Conservation (phyloP, 2,113 vertebrate genomes). For the Epinephelus lanceolatus region DNA sequence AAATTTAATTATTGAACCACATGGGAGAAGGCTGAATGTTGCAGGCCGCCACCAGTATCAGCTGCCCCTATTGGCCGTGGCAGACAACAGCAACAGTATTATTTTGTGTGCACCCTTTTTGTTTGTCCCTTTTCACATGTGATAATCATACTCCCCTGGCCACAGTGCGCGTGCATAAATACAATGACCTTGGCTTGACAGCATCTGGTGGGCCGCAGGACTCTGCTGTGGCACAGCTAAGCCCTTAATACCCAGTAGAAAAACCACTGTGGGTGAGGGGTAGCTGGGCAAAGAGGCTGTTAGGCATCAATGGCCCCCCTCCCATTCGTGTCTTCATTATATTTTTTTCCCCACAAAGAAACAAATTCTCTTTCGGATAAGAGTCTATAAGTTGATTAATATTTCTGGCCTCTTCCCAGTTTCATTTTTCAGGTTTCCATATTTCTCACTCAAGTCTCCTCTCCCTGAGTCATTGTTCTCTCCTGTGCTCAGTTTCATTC, state of each 20-base stretch:
- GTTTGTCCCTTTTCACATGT: constrained; percentile 13
- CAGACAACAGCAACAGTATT: not conserved
- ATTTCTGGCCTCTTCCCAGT: not conserved
- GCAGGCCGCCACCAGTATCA: not conserved
- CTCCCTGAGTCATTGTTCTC: no score
- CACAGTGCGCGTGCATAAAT: constrained; percentile 32
- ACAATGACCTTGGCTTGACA: constrained; percentile 69
- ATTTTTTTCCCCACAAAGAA: not conserved
- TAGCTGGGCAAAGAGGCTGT: not conserved
- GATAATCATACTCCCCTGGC: constrained; percentile 27
- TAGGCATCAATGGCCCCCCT: not conserved
- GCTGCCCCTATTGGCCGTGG: not conserved
- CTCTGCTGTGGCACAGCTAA: constrained; percentile 61
- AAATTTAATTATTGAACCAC: not conserved
- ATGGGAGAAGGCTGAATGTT: not conserved
- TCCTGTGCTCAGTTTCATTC: not conserved
- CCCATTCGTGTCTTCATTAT: constrained; percentile 11
- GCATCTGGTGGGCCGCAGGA: constrained; percentile 38
- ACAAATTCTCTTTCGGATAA: not conserved
- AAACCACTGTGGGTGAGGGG: constrained; percentile 34
- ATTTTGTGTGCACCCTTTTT: not conserved
- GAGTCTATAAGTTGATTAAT: not conserved
- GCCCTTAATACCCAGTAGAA: constrained; percentile 69
- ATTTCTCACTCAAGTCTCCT: no score
- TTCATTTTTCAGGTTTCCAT: no score